Conservation (phyloP, 2,797 vertebrate genomes). For the Hoplostethus mediterraneus region DNA sequence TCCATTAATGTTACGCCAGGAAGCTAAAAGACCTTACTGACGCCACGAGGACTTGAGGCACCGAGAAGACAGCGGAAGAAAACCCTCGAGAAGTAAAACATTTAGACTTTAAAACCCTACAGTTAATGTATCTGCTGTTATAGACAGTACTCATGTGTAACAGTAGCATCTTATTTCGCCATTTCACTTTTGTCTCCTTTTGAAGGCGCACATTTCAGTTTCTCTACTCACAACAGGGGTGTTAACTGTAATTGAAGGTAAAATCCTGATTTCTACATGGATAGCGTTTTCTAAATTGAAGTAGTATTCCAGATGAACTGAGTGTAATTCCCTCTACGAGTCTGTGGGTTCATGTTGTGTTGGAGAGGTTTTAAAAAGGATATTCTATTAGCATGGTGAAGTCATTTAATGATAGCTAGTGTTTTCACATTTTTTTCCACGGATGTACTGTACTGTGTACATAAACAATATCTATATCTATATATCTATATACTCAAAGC, state of each 20-base stretch:
- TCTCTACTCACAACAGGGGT: slow-evolving; percentile 67
- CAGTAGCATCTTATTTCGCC: slow-evolving; percentile 71
- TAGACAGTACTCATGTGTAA: slow-evolving; percentile 62
- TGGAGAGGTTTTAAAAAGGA: slow-evolving; percentile 76
- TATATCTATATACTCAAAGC: slow-evolving; percentile 85
- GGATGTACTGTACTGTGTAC: slow-evolving; percentile 84
- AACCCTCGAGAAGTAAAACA: slow-evolving; percentile 64
- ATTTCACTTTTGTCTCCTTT: slow-evolving; percentile 74
- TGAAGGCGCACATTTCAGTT: slow-evolving; percentile 75
- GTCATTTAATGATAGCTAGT: slow-evolving; percentile 82
- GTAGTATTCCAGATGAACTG: slow-evolving; percentile 69
- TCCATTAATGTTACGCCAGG: slow-evolving; percentile 64
- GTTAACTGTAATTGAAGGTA: slow-evolving; percentile 60
- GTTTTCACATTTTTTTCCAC: slow-evolving; percentile 79
- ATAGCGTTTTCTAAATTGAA: slow-evolving; percentile 65
- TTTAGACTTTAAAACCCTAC: slow-evolving; percentile 68
- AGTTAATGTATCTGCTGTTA: slow-evolving; percentile 72
- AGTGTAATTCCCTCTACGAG: slow-evolving; percentile 67
- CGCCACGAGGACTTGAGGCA: slow-evolving; percentile 66
- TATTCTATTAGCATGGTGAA: slow-evolving; percentile 84
- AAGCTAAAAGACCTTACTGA: slow-evolving; percentile 64
- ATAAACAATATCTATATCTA: slow-evolving; percentile 84
- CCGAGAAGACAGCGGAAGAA: slow-evolving; percentile 64
- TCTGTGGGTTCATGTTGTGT: slow-evolving; percentile 76
- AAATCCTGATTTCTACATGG: slow-evolving; percentile 65